Conservation (phyloP, 2,888 invertebrate genomes). For the Microctonus brassicae region DNA sequence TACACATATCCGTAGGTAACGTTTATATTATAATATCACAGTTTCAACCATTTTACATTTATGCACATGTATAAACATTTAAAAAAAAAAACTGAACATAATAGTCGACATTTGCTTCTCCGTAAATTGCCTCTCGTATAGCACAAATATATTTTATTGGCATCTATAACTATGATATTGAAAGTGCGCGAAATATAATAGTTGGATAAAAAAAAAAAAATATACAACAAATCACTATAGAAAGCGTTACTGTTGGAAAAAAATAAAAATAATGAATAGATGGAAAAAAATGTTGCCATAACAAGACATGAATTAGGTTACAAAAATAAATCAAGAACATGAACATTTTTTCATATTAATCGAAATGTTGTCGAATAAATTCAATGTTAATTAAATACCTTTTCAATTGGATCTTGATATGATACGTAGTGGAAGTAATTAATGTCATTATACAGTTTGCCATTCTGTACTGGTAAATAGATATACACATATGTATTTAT, state of each 20-base stretch:
- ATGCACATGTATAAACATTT: neutral
- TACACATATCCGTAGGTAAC: neutral
- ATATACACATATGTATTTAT: neutral
- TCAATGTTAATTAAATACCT: neutral
- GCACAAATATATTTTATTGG: neutral
- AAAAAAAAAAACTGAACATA: neutral
- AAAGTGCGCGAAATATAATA: neutral
- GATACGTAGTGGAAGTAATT: slow-evolving; percentile 2
- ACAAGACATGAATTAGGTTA: neutral
- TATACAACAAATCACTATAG: neutral
- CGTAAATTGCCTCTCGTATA: slow-evolving; percentile 3
- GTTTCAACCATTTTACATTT: neutral
- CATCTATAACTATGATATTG: slow-evolving; percentile 8
- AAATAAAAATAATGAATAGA: neutral
- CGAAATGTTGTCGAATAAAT: neutral
- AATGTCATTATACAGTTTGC: neutral
- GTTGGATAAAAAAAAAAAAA: neutral
- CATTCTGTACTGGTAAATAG: neutral
- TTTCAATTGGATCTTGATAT: neutral
- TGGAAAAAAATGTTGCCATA: neutral
- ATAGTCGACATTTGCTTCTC: neutral
- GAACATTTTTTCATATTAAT: neutral
- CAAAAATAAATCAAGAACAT: neutral
- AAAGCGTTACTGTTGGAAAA: neutral
- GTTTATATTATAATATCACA: neutral